These are phyloP conservation scores for Neogobius melanostomus DNA, from an alignment of 2,113 vertebrate genomes.

Conservation along the genomic window DNA sequence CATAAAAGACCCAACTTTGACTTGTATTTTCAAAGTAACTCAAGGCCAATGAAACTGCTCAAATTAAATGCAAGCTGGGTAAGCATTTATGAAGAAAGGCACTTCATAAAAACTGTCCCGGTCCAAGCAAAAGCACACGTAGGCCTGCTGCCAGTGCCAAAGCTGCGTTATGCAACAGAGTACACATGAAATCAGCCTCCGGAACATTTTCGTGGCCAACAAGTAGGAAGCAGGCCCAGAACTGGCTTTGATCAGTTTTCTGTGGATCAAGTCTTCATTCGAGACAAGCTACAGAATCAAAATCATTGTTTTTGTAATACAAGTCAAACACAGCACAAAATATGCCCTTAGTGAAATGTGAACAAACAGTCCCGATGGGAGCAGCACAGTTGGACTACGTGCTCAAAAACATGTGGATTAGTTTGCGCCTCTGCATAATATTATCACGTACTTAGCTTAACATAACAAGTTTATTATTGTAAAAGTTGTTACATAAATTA, in stretches of 20 bases:
- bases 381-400: neutral
- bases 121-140: neutral
- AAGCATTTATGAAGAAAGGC: no score
- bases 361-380: neutral
- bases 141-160: neutral
- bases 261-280: neutral
- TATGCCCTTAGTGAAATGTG: constrained; percentile 1
- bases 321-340: neutral
- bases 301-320: neutral
- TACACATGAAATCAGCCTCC: constrained; percentile 24
- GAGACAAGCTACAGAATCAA: neutral
- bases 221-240: neutral
- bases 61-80: no score
- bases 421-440: neutral
- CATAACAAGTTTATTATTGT: no score
- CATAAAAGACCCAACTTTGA: no score
- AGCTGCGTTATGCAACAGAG: constrained; percentile 14
- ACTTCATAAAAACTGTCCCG: no score
- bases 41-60: no score
- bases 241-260: neutral
- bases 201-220: neutral
- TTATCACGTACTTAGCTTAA: neutral
- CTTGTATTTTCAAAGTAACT: no score
- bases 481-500: no score
- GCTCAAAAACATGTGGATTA: constrained; percentile 8